Conservation (phyloP, 2,797 vertebrate species). For the Coregonus ussuriensis region DNA sequence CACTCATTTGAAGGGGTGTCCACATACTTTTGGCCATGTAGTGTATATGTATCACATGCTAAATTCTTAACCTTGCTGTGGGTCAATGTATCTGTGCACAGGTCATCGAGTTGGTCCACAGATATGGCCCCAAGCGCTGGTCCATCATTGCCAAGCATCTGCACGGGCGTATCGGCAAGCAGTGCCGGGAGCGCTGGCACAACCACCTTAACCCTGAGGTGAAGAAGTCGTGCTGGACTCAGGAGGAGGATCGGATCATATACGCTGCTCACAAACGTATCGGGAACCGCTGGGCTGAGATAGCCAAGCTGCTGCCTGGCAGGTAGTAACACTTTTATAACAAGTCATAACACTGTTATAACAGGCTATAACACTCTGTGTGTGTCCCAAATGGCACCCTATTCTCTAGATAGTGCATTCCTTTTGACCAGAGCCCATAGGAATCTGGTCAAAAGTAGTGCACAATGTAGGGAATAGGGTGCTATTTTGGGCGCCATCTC, state of each 20-base stretch:
- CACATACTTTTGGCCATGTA: too few species aligned
- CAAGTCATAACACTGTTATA: too few species aligned
- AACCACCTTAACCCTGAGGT: slow-evolving; percentile 96
- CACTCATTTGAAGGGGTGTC: too few species aligned
- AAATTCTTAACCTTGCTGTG: neutral
- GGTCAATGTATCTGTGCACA: slow-evolving; percentile 51
- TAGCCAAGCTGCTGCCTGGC: slow-evolving; percentile 94
- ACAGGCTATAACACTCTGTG: too few species aligned
- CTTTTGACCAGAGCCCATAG: too few species aligned
- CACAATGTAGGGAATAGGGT: too few species aligned
- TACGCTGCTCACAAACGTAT: slow-evolving; percentile 91
- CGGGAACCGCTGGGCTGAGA: slow-evolving; percentile 98
- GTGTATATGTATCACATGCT: neutral
- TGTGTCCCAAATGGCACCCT: too few species aligned
- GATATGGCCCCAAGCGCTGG: slow-evolving; percentile 93
- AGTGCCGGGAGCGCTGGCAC: slow-evolving; percentile 98
- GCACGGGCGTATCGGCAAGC: slow-evolving; percentile 93
- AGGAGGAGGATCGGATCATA: slow-evolving; percentile 93
- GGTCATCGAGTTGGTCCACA: slow-evolving; percentile 92
- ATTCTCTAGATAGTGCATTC: too few species aligned
- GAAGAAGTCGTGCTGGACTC: slow-evolving; percentile 96
- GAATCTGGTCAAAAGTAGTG: too few species aligned
- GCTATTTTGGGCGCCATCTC: too few species aligned
- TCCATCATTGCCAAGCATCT: slow-evolving; percentile 95
- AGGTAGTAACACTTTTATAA: slow-evolving; percentile 73